phyloP scores from a whole-genome alignment of 2,113 vertebrate genomes.

The Clinocottus analis region DNA sequence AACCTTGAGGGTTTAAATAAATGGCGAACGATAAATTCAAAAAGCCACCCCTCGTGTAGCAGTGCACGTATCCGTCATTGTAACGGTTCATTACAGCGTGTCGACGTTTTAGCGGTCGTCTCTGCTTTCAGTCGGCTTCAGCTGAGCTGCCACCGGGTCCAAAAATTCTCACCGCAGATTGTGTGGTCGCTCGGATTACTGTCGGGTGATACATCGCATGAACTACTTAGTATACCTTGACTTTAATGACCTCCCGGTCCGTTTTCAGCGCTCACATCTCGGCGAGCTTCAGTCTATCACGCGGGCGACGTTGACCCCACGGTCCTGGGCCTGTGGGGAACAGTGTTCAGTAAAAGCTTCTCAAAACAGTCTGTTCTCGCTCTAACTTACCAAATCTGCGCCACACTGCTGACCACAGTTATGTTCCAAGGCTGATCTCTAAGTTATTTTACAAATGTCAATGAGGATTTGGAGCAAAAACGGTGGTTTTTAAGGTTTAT shows the following conservation, averaged over 20 bases:
- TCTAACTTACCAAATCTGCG: too few relatives aligned
- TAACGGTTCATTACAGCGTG: background rate
- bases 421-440: background rate
- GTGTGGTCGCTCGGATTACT: background rate
- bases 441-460: background rate
- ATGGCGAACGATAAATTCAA: background rate
- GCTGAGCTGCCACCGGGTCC: background rate
- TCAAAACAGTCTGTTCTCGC: background rate
- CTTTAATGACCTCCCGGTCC: background rate
- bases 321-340: background rate
- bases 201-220: too few relatives aligned
- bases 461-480: background rate
- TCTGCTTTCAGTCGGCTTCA: background rate
- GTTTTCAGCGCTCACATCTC: background rate
- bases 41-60: background rate
- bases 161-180: too few relatives aligned
- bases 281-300: background rate
- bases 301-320: background rate
- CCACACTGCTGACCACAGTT: background rate
- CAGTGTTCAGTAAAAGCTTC: background rate
- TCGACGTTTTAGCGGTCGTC: background rate
- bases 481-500: background rate
- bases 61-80: background rate
- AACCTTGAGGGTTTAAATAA: background rate
- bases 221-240: background rate